phyloP scores from a whole-genome alignment of 2,797 vertebrate genomes.

The Pseudomugil tenellus region DNA sequence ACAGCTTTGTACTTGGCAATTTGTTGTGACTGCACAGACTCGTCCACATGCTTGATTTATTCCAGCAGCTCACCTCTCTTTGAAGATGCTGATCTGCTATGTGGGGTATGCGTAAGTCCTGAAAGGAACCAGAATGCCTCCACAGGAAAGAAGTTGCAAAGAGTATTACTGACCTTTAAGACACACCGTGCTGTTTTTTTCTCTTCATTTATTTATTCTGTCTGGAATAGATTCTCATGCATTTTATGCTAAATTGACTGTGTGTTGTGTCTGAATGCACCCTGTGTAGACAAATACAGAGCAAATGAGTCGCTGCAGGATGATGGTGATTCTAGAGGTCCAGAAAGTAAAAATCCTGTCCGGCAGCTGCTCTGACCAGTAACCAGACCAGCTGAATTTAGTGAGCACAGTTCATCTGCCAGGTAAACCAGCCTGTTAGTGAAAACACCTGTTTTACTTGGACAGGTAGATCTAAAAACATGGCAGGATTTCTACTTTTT shows the following conservation, averaged over 20 bases:
- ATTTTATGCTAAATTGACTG: no score
- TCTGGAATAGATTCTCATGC: no score
- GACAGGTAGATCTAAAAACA: no score
- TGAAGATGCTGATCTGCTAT: background rate
- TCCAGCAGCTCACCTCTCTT: background rate
- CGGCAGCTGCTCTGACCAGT: no score
- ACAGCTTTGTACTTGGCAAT: background rate
- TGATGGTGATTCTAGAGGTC: background rate
- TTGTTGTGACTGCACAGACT: background rate
- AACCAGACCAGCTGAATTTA: no score
- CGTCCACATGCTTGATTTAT: background rate
- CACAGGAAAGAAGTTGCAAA: background rate
- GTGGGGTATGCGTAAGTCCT: background rate
- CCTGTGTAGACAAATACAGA: background rate
- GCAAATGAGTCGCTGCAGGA: background rate
- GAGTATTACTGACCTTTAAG: background rate
- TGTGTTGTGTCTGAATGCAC: background rate
- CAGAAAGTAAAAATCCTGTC: no score
- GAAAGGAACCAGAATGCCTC: background rate
- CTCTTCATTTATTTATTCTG: no score
- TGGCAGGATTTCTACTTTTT: no score
- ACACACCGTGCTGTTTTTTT: background rate
- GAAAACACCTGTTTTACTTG: no score
- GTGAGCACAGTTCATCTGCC: no score
- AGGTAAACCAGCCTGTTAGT: no score